Evolutionary conservation across 2,113 vertebrate species (phyloP).

Genomic region (Dromaius novaehollandiae): DNA sequence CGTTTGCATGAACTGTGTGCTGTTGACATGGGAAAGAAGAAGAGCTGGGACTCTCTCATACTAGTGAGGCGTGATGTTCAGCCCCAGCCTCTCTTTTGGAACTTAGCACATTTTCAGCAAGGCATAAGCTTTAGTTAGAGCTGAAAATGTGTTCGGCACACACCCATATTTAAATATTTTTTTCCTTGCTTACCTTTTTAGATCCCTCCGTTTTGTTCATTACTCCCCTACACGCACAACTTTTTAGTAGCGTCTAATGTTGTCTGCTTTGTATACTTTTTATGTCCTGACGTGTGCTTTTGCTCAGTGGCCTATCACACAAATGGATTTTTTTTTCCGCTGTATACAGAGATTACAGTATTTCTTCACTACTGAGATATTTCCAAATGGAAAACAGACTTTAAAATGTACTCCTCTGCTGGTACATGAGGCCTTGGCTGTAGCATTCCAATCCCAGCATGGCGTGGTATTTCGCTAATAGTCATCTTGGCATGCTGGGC

Average conservation of each 20-base stretch:
- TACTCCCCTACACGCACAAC: not conserved
- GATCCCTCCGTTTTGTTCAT: not conserved
- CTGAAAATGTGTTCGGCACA: not conserved
- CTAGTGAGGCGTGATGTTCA: not conserved
- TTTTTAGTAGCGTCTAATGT: not conserved
- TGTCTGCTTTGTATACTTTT: not conserved
- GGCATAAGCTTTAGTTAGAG: not conserved
- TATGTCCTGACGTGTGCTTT: not conserved
- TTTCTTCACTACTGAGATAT: not conserved
- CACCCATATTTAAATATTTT: not conserved
- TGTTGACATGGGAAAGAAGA: not conserved
- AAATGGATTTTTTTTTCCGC: not conserved
- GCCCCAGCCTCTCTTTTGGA: not conserved
- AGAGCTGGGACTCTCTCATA: not conserved
- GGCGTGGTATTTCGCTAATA: not conserved
- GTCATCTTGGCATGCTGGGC: slow-evolving; percentile 4
- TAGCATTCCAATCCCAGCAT: not conserved
- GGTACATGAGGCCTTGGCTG: not conserved
- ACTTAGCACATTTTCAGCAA: not conserved
- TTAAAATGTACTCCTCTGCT: not conserved
- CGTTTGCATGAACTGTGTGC: not conserved
- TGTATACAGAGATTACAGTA: not conserved
- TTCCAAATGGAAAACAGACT: not conserved
- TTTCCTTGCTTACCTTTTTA: not conserved
- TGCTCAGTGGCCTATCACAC: not conserved